A percentile compares a stretch with the other conserved stretches of the same genome.
Conservation (phyloP, 1,140 invertebrate species). For the Acromyrmex heyeri region DNA sequence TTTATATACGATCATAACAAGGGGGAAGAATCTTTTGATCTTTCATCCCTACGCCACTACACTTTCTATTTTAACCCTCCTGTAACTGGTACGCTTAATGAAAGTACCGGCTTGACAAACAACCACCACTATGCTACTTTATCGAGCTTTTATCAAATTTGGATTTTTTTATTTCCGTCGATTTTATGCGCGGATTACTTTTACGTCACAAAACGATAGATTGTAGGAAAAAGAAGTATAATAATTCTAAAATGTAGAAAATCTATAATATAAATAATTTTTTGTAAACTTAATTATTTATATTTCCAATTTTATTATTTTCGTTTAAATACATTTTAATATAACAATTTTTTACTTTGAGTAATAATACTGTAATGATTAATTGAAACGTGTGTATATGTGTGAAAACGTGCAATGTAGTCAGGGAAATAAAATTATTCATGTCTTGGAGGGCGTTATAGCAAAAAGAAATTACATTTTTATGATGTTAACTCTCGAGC, state of each 20-base stretch:
- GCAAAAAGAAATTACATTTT: conserved; percentile 5
- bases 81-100: conserved; percentile 48
- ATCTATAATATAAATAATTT: background rate
- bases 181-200: background rate
- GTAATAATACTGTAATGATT: conserved; percentile 1
- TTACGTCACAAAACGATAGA: background rate
- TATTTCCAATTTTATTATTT: background rate
- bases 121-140: conserved; percentile 4
- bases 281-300: background rate
- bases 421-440: conserved; percentile 16
- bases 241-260: background rate
- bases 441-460: background rate
- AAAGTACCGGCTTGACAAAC: conserved; percentile 48
- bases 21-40: conserved; percentile 75
- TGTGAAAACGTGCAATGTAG: background rate
- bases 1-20: conserved; percentile 69
- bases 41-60: conserved; percentile 33
- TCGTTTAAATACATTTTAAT: background rate
- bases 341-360: too few species aligned
- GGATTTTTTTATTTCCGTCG: background rate
- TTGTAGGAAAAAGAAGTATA: background rate
- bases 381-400: background rate
- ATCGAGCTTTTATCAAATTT: conserved; percentile 19
- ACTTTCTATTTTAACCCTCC: conserved; percentile 65
- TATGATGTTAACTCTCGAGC: conserved; percentile 7